Percentiles rank a stretch among this genome's conserved stretches.
phyloP scores from a whole-genome alignment of 2,113 vertebrate genomes.

The Cephalopholis sonnerati region DNA sequence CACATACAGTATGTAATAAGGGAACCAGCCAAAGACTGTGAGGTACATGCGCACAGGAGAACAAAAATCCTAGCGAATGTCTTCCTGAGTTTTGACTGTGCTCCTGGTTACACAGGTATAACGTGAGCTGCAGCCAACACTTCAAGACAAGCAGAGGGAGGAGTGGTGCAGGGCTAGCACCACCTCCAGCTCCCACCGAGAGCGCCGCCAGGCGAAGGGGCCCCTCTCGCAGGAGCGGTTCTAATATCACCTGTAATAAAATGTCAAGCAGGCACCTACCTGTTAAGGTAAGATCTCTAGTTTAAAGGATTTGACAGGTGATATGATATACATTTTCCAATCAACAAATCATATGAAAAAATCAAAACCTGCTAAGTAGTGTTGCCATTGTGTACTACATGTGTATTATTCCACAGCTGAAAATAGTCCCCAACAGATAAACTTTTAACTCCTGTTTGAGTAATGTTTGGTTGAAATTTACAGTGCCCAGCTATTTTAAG shows the following conservation, averaged over 20 bases:
- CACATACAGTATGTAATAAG: not conserved
- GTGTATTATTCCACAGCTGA: too few relatives aligned
- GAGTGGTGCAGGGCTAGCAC: slow-evolving; percentile 84
- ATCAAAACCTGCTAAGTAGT: not conserved
- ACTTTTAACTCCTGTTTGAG: too few relatives aligned
- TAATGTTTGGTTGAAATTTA: too few relatives aligned
- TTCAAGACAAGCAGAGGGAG: slow-evolving; percentile 91
- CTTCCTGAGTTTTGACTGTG: not conserved
- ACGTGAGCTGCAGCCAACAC: slow-evolving; percentile 97
- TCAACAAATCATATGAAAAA: too few relatives aligned
- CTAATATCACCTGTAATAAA: slow-evolving; percentile 89
- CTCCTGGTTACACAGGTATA: slow-evolving; percentile 87
- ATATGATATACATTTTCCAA: not conserved
- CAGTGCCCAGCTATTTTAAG: too few relatives aligned
- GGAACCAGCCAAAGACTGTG: not conserved
- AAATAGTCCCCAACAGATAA: too few relatives aligned
- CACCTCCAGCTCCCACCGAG: slow-evolving; percentile 83
- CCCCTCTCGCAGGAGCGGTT: slow-evolving; percentile 89
- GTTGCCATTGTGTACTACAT: not conserved
- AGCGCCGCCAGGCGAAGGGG: slow-evolving; percentile 84
- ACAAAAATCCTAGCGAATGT: not conserved
- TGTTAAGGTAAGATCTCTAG: slow-evolving; percentile 85
- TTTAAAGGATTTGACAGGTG: not conserved
- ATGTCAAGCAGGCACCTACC: slow-evolving; percentile 90
- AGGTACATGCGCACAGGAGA: too few relatives aligned